Evolutionary conservation across 2,797 vertebrate genomes (phyloP).

Genomic region (Notoglanidium macrostoma): DNA sequence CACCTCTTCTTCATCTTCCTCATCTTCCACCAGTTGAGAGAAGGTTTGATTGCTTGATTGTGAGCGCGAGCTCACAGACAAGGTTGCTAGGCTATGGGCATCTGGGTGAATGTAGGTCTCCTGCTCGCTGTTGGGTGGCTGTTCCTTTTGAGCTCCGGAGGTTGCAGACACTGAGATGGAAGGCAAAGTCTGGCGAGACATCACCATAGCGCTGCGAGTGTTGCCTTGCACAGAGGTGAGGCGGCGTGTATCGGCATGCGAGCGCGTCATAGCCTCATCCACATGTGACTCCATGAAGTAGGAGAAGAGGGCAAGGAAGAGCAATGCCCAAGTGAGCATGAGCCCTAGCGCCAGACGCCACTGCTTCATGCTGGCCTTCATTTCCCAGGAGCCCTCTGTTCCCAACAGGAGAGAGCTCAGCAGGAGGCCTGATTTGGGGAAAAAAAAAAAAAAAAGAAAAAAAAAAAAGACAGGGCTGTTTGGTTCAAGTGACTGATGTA

Average conservation of each 20-base stretch:
- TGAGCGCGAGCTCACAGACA: constrained; percentile 72
- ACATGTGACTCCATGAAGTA: constrained; percentile 91
- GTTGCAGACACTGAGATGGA: constrained; percentile 60
- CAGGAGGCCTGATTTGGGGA: constrained; percentile 51
- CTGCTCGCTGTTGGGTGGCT: constrained; percentile 65
- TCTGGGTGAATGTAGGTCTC: constrained; percentile 68
- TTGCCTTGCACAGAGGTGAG: constrained; percentile 80
- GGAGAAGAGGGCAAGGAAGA: constrained; percentile 90
- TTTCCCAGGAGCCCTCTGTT: constrained; percentile 54
- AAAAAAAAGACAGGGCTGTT: not conserved
- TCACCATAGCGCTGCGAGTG: constrained; percentile 75
- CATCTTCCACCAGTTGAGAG: constrained; percentile 53
- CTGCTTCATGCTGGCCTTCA: constrained; percentile 82
- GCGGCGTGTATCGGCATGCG: constrained; percentile 84
- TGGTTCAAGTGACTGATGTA: not conserved
- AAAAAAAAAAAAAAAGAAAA: not conserved
- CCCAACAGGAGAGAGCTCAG: constrained; percentile 43
- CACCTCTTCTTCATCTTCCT: constrained; percentile 66
- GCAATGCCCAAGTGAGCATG: constrained; percentile 91
- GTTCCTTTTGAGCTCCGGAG: constrained; percentile 65
- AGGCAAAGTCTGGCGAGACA: constrained; percentile 60
- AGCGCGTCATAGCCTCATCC: constrained; percentile 81
- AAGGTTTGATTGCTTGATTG: constrained; percentile 64
- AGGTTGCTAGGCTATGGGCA: constrained; percentile 74
- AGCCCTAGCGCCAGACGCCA: constrained; percentile 91